Conservation (phyloP, 2,888 invertebrate species). For the Lamellibrachia columna region DNA sequence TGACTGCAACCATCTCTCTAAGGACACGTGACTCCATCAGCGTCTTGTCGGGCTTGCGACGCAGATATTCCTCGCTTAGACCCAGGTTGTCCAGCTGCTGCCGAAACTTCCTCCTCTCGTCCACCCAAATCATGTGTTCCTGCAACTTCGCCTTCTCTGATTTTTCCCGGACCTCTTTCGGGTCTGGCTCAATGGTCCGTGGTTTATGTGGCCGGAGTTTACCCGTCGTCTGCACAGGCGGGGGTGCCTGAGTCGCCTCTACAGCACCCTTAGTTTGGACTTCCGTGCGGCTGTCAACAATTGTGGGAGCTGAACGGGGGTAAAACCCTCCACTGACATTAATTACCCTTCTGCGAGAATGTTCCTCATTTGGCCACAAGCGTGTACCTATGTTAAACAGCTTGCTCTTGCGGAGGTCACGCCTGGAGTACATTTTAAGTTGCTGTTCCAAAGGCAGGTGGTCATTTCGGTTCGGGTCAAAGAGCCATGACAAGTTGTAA, state of each 20-base stretch:
- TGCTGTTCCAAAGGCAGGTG: constrained; percentile 57
- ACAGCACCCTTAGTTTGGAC: background rate
- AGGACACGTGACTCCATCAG: constrained; percentile 56
- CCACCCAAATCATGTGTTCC: constrained; percentile 54
- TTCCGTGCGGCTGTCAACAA: constrained; percentile 36
- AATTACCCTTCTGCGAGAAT: constrained; percentile 51
- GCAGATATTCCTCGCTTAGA: constrained; percentile 53
- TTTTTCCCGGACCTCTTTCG: background rate
- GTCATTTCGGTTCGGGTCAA: constrained; percentile 59
- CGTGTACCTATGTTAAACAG: constrained; percentile 60
- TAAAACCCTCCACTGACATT: constrained; percentile 36
- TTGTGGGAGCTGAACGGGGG: constrained; percentile 52
- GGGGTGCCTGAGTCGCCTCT: background rate
- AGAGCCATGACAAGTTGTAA: constrained; percentile 56
- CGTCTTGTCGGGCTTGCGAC: constrained; percentile 57
- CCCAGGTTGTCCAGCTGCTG: constrained; percentile 56
- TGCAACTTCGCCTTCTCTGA: constrained; percentile 38
- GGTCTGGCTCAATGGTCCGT: background rate
- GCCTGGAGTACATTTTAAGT: constrained; percentile 52
- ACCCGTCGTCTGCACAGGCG: background rate
- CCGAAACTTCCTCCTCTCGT: constrained; percentile 54
- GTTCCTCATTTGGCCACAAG: constrained; percentile 56
- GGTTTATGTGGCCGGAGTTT: background rate
- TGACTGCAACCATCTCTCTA: constrained; percentile 42
- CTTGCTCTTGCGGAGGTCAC: constrained; percentile 56